Conservation (phyloP, 2,113 vertebrate species). For the Corapipo altera region DNA sequence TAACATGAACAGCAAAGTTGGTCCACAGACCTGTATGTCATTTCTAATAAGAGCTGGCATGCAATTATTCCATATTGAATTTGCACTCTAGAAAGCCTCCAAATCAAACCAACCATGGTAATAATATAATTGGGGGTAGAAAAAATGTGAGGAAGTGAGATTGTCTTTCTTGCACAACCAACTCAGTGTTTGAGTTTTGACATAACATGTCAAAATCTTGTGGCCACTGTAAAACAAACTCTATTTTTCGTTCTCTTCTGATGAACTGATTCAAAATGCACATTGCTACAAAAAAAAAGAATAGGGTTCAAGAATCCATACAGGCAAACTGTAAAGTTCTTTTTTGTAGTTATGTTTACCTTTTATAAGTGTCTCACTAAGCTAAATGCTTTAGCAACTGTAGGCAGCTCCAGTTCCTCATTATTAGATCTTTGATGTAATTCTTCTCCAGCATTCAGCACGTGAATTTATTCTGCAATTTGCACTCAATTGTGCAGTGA, state of each 20-base stretch:
- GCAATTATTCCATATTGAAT: background rate
- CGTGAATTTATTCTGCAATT: slow-evolving; percentile 30
- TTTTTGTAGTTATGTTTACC: background rate
- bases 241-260: background rate
- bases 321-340: background rate
- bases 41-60: background rate
- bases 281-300: background rate
- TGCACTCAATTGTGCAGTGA: slow-evolving; percentile 3
- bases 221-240: background rate
- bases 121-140: background rate
- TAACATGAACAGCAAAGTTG: background rate
- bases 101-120: background rate
- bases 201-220: background rate
- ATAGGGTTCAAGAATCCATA: background rate
- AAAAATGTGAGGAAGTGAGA: background rate
- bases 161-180: background rate
- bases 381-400: background rate
- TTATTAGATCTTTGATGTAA: slow-evolving; percentile 26
- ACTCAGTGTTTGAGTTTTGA: no score
- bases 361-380: background rate
- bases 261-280: background rate
- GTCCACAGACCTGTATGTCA: background rate
- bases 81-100: background rate
- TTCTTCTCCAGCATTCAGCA: slow-evolving; percentile 14
- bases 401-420: background rate